Evolutionary conservation across 2,113 vertebrate genomes (phyloP), one percentile per base, ranked within the genome.

Genomic region (Pycnonotus jocosus): DNA sequence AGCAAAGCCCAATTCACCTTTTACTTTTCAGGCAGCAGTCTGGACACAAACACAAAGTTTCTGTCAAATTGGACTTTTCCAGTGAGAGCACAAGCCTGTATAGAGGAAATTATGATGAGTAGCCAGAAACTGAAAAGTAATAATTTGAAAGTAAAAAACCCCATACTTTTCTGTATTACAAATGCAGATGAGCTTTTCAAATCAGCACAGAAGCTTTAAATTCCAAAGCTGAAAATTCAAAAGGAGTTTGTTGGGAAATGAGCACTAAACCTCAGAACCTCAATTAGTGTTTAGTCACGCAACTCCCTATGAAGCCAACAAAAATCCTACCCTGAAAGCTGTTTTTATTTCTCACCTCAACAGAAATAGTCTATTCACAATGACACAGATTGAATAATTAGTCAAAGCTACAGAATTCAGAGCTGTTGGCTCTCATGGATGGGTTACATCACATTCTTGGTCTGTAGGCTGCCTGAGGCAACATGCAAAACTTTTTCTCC

Each of bases 291-390:
- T 94, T 79, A 93, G 87, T 85, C 84, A 94, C 15, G 3, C 53
- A 95, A 56, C 53, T 81, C 60, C 58, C 72, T 10, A 62, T 5
- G 54, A 86, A 92, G 66, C 51, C 72, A 86, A 77, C 50, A 92
- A 70, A 88, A 94, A 95, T 73, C 15, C 50, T 82, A 53, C 38
- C 38, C 64, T 78, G 51, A 91, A 92, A 94, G 60, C 60, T 84
- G 60, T n/a, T 70, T 88, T 86, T 81, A 87, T 73, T 79, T 82
- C 58, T 90, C 95, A 94, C 85, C 71, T 95, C 86, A 81, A 86
- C 60, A 88, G 69, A 92, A 94, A 86, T 65, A 96, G 87, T 53
- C 76, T 78, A 90, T 92, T 92, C 86, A 81, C 83, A 94, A 88
- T 78, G 80, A 88, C 92, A 91, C 47, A 78, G 91, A 93, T 3